Evolutionary conservation across 2,113 vertebrate species (phyloP), one percentile per base, ranked within the genome.

Genomic region (Psettodes erumei): DNA sequence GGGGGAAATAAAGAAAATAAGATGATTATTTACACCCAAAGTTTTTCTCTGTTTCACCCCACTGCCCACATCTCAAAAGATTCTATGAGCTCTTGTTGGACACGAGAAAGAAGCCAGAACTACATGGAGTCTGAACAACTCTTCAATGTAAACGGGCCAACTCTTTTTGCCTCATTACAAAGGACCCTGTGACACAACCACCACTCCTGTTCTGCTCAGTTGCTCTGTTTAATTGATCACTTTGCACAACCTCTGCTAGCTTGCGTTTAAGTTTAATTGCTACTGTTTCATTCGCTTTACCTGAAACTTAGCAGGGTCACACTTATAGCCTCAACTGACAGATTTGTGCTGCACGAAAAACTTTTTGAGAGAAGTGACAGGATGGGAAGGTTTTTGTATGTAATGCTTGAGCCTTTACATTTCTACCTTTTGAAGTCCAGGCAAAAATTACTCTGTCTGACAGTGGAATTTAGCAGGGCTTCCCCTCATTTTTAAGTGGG

Each of bases 141-240:
- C 6, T 43, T 43, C 1, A 50, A 74, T 71, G 60, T 51, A 35
- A 58, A 47, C 72, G 15, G 32, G 16, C 23, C 48, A 23, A 51
- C 7, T 42, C 28, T 81, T 73, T 59, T 70, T 61, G 9, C 10
- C 59, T 83, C 50, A 62, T 85, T 71, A 88, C 68, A 13, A 80
- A 63, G 60, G 18, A 60, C 27, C 27, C 43, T 55, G 30, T 75
- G 67, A 60, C 68, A 77, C 27, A 19, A 48, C 58, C 45, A 59
- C 59, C 40, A 35, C 62, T 61, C 10, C 62, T 58, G 73, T 79
- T 89, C 81, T 91, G 66, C 58, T 86, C 69, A 60, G 32, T 8
- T 75, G 61, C 80, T 69, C 60, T 5, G n/a, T 77, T 88, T 75
- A 88, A 91, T 89, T 80, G 84, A 83, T 45, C 30, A 70, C 51